Percentiles rank a stretch among this genome's conserved stretches.
These are phyloP conservation scores for Polyommatus icarus DNA, from an alignment of 2,888 invertebrate species.

Conservation along the genomic window DNA sequence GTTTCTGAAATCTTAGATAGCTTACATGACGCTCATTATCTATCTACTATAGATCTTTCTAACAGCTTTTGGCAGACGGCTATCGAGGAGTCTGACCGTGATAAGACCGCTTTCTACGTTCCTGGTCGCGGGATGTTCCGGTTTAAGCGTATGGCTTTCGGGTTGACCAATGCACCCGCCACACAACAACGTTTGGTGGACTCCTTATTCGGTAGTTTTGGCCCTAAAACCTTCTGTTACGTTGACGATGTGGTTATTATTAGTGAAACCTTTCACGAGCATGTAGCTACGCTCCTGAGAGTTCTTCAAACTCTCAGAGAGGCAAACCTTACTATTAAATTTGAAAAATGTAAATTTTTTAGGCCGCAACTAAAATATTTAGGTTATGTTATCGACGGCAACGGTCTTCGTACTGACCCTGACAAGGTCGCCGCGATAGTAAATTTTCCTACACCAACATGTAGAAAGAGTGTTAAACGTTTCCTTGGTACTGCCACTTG, in stretches of 20 bases:
- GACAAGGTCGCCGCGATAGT: constrained; percentile 39
- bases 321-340: constrained; percentile 41
- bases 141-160: constrained; percentile 23
- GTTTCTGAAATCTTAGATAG: not conserved
- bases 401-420: constrained; percentile 44
- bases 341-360: no score
- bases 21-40: not conserved
- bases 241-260: constrained; percentile 43
- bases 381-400: not conserved
- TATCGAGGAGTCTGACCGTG: not conserved
- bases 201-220: constrained; percentile 38
- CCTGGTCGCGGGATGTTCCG: constrained; percentile 1
- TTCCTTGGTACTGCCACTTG: no score
- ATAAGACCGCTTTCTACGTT: no score
- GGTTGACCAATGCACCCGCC: constrained; percentile 18
- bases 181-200: constrained; percentile 23
- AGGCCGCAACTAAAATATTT: no score
- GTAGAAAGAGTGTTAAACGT: no score
- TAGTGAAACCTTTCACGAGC: constrained; percentile 40
- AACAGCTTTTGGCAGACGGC: not conserved
- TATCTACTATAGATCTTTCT: not conserved
- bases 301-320: not conserved
- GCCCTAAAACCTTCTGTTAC: constrained; percentile 41
- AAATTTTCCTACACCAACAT: no score
- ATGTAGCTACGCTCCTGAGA: constrained; percentile 35